These are phyloP conservation scores for Periplaneta americana DNA, from an alignment of 1,140 invertebrate species.

Conservation along the genomic window DNA sequence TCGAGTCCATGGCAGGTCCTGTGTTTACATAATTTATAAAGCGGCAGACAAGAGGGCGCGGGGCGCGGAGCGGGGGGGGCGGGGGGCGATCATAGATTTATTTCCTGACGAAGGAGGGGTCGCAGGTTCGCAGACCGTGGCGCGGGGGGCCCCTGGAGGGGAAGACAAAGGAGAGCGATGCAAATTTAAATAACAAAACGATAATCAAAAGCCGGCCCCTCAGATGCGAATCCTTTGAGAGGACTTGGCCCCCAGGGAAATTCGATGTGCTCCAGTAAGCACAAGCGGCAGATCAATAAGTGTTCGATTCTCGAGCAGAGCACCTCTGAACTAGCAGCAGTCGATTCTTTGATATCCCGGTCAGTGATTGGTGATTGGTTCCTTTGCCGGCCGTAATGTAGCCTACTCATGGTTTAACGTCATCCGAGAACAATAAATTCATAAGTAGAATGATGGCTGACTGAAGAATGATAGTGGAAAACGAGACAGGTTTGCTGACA, in stretches of 20 bases:
- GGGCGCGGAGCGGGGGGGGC: no score
- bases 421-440: no score
- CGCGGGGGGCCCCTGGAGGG: not conserved
- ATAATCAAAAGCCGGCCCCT: not conserved
- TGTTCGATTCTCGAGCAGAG: not conserved
- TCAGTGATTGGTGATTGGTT: no score
- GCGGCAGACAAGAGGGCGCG: no score
- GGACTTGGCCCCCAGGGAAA: not conserved
- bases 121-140: not conserved
- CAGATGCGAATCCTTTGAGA: not conserved
- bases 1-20: no score
- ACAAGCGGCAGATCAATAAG: not conserved
- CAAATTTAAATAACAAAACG: not conserved
- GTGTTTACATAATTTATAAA: not conserved
- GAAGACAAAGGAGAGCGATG: not conserved
- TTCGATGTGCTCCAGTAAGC: not conserved
- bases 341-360: no score
- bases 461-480: no score
- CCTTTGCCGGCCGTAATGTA: no score
- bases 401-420: no score
- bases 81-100: not conserved
- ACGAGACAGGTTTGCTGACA: no score
- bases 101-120: not conserved
- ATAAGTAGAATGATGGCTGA: no score
- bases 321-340: no score